phyloP scores from a whole-genome alignment of 2,888 invertebrate species.

The Nomada ferruginata region DNA sequence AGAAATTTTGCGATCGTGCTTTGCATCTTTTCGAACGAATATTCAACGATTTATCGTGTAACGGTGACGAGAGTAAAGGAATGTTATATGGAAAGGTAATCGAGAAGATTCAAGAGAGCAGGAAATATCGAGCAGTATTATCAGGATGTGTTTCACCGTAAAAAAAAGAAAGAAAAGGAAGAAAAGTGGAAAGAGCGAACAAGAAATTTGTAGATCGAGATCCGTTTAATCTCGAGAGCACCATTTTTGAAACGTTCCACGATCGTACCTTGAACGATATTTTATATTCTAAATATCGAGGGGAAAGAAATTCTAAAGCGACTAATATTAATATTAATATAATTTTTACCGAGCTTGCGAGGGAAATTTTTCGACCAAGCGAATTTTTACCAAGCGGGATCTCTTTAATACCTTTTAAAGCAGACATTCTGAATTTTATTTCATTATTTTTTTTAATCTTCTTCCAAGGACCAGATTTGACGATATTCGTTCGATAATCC shows the following conservation, averaged over 20 bases:
- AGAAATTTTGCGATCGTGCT: constrained; percentile 1
- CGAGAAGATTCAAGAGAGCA: not conserved
- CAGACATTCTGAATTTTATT: not conserved
- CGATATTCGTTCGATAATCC: not conserved
- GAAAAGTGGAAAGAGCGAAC: too few species aligned
- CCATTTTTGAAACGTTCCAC: not conserved
- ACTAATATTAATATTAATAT: not conserved
- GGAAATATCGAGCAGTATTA: constrained; percentile 61
- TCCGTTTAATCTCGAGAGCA: constrained; percentile 10
- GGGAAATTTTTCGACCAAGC: not conserved
- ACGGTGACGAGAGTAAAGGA: not conserved
- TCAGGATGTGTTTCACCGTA: constrained; percentile 23
- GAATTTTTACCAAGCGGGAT: not conserved
- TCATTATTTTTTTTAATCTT: not conserved
- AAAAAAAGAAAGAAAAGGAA: not conserved
- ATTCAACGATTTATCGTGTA: not conserved
- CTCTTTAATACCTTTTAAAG: not conserved
- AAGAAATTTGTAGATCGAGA: not conserved
- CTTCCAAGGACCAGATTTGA: not conserved
- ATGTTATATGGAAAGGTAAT: not conserved
- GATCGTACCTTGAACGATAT: not conserved
- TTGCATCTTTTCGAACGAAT: not conserved
- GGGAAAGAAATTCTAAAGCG: not conserved
- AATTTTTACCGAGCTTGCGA: not conserved
- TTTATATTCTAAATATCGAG: constrained; percentile 11